A percentile compares a stretch with the other conserved stretches of the same genome.
These are phyloP conservation scores for Thamnophis sirtalis DNA, from an alignment of 2,113 vertebrate genomes.

Conservation along the genomic window DNA sequence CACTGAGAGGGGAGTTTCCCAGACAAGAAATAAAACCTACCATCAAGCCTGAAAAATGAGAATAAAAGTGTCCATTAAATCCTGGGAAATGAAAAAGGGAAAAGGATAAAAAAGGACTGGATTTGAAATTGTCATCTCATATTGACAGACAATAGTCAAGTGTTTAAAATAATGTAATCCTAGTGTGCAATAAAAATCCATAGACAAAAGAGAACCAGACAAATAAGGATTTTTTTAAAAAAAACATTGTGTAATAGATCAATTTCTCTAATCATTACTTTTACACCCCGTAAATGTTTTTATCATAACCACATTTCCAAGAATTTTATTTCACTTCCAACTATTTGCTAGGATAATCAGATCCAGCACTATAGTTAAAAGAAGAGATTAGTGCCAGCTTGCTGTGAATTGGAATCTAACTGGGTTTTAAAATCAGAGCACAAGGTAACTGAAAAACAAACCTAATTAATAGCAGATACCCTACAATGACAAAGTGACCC, in stretches of 20 bases:
- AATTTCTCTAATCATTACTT: not conserved
- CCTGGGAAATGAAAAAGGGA: not conserved
- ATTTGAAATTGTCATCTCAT: not conserved
- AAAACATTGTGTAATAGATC: not conserved
- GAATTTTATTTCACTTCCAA: not conserved
- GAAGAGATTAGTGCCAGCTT: not conserved
- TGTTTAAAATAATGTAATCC: not conserved
- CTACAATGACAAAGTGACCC: not conserved
- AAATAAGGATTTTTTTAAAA: not conserved
- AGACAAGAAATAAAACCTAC: not conserved
- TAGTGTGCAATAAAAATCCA: not conserved
- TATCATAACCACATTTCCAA: not conserved
- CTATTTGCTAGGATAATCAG: not conserved
- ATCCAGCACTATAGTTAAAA: not conserved
- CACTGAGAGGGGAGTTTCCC: not conserved
- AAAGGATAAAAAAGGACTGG: not conserved
- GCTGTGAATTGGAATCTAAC: not conserved
- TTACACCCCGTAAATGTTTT: not conserved
- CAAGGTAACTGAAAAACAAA: not conserved
- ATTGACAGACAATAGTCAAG: not conserved
- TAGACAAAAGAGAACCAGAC: not conserved
- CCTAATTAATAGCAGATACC: not conserved
- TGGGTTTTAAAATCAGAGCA: not conserved
- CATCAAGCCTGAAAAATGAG: not conserved
- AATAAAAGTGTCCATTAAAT: not conserved